phyloP scores from a whole-genome alignment of 1,140 invertebrate genomes.

The Drosophila pectinifera region DNA sequence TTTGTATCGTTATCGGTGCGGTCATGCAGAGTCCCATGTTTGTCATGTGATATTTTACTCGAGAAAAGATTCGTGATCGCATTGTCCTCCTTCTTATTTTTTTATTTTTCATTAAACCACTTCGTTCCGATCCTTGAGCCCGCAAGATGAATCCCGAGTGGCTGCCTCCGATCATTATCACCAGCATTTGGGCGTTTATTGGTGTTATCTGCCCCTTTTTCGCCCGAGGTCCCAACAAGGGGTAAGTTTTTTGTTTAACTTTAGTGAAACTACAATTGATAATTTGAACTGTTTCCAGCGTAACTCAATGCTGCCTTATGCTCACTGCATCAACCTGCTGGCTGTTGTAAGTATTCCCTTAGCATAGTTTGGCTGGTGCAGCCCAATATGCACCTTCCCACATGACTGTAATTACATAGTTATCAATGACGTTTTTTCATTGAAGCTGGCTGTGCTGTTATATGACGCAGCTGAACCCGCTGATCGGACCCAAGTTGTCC shows the following conservation, averaged over 20 bases:
- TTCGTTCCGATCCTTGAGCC: constrained; percentile 21
- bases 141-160: constrained; percentile 90
- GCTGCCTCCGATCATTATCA: constrained; percentile 91
- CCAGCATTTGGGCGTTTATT: constrained; percentile 92
- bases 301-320: constrained; percentile 94
- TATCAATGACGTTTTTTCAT: constrained; percentile 33
- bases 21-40: constrained; percentile 36
- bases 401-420: constrained; percentile 2
- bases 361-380: background rate
- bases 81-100: constrained; percentile 47
- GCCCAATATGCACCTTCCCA: background rate
- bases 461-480: constrained; percentile 97
- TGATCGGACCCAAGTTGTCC: constrained; percentile 94
- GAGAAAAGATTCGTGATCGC: constrained; percentile 68
- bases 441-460: constrained; percentile 94
- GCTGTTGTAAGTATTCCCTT: constrained; percentile 88
- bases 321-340: constrained; percentile 95
- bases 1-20: no score
- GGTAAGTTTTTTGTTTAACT: constrained; percentile 54
- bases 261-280: background rate
- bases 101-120: constrained; percentile 47
- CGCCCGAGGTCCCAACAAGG: constrained; percentile 94
- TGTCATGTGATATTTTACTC: constrained; percentile 80
- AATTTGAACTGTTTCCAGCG: constrained; percentile 83
- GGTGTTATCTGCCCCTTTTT: constrained; percentile 94